Evolutionary conservation across 2,888 invertebrate genomes (phyloP), one percentile per base, ranked within the genome.

Genomic region (Dugesia japonica): DNA sequence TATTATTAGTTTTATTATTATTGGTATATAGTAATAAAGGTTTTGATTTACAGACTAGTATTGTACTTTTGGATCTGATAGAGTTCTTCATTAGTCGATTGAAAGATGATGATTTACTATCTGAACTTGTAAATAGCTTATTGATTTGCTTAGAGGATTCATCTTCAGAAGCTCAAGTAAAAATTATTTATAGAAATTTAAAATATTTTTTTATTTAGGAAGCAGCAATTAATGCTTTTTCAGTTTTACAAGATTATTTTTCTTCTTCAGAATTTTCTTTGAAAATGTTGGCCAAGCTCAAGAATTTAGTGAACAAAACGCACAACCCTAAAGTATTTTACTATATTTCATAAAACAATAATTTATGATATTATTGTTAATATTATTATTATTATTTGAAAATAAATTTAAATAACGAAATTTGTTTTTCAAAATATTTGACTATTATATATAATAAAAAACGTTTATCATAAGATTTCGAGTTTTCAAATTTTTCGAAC

Each of bases 171-270:
- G 56, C 56, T 13, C 56, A 56, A n/a, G 56, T 56, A 56, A 20
- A 56, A 13, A 56, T 9, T 1, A 56, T 56, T 13, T 23, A 56
- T 9, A 20, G 4, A 31, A 31, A 9, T n/a, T 56, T 56, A 9
- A 56, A 20, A 13, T 9, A 20, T 56, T 56, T 9, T 13, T 56
- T 56, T 23, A 20, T 56, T n/a, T 13, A 56, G 56, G 56, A 56
- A 56, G 56, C 56, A 56, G 56, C 56, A 4, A 56, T 56, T n/a
- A 56, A 56, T 56, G 56, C 56, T 9, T 56, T 56, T 56, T 56
- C 56, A 20, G 56, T 56, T 56, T 56, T 56, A n/a, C 56, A 56
- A 56, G n/a, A 56, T 56, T 56, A 56, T n/a, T 56, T 56, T n/a
- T 9, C 4, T 56, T 9, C 56, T 4, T n/a, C 56, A 4, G 56